Percentiles rank a stretch among this genome's conserved stretches.
phyloP scores from a whole-genome alignment of 1,140 invertebrate genomes.

The Calosoma granatense region DNA sequence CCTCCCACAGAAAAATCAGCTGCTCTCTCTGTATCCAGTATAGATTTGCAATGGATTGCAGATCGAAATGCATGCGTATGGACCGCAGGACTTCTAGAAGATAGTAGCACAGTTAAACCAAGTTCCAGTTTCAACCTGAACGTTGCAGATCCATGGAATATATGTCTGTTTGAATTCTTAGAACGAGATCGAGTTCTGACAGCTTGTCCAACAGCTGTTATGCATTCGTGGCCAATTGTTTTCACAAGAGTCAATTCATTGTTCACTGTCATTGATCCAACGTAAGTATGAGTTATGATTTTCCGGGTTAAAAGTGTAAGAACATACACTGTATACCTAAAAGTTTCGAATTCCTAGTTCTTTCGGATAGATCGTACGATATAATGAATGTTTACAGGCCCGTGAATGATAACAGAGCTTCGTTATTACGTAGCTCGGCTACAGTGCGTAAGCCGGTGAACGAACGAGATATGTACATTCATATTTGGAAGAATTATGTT shows the following conservation, averaged over 20 bases:
- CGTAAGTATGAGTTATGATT: conserved; percentile 61
- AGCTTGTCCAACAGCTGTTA: conserved; percentile 71
- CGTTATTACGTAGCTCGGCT: conserved; percentile 68
- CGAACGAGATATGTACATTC: conserved; percentile 85
- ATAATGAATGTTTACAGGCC: conserved; percentile 71
- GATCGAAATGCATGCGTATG: conserved; percentile 85
- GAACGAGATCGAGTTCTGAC: conserved; percentile 60
- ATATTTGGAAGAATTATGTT: conserved; percentile 93
- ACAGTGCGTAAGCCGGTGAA: conserved; percentile 75
- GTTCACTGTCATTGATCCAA: conserved; percentile 91
- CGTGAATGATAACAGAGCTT: conserved; percentile 94
- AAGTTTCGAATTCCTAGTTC: too few relatives aligned
- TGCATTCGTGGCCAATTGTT: conserved; percentile 92
- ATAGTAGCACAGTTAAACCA: conserved; percentile 25
- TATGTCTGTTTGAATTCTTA: conserved; percentile 75
- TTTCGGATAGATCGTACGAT: too few relatives aligned
- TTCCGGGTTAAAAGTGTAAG: conserved; percentile 1
- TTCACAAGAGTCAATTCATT: conserved; percentile 83
- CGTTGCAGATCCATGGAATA: conserved; percentile 73
- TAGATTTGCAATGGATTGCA: conserved; percentile 91
- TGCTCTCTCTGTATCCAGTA: conserved; percentile 45
- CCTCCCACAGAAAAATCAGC: conserved; percentile 83
- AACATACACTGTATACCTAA: too few relatives aligned
- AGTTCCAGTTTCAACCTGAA: conserved; percentile 24
- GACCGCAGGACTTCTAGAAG: conserved; percentile 53